phyloP scores from a whole-genome alignment of 2,797 vertebrate genomes.

The Gymnopithys bicolor region DNA sequence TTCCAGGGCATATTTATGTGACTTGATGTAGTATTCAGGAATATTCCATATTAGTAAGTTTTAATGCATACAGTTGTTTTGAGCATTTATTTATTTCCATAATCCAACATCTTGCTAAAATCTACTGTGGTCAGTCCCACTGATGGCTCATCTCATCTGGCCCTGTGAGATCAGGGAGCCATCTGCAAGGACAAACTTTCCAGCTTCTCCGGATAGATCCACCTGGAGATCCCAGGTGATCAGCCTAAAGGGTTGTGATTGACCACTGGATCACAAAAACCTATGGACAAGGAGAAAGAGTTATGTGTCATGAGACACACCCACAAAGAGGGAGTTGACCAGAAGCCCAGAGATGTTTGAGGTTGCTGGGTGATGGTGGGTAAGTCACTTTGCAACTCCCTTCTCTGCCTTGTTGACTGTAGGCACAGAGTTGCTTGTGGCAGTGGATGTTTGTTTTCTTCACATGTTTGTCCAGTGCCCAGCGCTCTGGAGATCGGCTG shows the following conservation, averaged over 20 bases:
- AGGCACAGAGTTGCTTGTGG: background rate
- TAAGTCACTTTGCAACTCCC: background rate
- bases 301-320: fast-evolving
- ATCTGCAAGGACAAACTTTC: background rate
- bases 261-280: background rate
- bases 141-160: background rate
- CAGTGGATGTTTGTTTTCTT: background rate
- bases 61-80: background rate
- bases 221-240: background rate
- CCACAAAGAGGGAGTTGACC: background rate
- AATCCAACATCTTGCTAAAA: background rate
- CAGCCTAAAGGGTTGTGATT: background rate
- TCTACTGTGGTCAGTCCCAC: background rate
- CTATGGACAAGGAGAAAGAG: background rate
- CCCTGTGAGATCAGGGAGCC: background rate
- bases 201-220: background rate
- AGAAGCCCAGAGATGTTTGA: background rate
- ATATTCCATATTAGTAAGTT: background rate
- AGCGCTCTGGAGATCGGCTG: background rate
- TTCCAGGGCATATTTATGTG: background rate
- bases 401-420: background rate
- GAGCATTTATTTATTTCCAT: background rate
- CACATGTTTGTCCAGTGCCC: background rate
- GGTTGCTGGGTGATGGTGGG: background rate
- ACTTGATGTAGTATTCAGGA: background rate